Conservation (phyloP, 1,140 invertebrate genomes). For the Apis dorsata region DNA sequence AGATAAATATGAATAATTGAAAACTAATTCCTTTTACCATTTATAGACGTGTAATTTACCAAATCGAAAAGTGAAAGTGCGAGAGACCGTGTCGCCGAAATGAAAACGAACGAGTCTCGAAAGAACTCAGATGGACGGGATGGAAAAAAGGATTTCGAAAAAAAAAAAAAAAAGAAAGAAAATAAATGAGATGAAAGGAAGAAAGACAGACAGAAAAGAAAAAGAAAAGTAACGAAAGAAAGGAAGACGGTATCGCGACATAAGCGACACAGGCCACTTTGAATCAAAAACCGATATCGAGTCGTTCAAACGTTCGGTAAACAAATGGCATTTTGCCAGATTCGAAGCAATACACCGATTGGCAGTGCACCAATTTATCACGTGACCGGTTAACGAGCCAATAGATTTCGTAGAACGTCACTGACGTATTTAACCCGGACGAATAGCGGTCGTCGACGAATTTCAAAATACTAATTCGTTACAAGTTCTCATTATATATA, state of each 20-base stretch:
- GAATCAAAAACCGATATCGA: constrained; percentile 37
- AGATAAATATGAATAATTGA: too few relatives aligned
- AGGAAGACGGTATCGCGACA: neutral
- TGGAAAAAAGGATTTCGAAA: neutral
- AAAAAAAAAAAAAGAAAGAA: neutral
- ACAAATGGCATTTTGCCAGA: constrained; percentile 45
- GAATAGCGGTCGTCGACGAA: constrained; percentile 35
- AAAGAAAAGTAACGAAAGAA: neutral
- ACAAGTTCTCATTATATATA: too few relatives aligned
- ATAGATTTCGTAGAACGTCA: constrained; percentile 46
- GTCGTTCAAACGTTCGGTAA: constrained; percentile 39
- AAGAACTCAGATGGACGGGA: neutral
- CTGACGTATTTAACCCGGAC: constrained; percentile 43
- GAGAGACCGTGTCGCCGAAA: neutral
- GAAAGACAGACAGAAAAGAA: neutral
- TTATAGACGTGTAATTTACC: neutral
- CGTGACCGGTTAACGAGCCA: constrained; percentile 37
- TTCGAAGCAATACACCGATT: constrained; percentile 20
- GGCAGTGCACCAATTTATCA: constrained; percentile 46
- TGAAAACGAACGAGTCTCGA: neutral
- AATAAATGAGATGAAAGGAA: neutral
- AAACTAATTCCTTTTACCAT: neutral
- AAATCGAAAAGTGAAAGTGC: constrained; percentile 16
- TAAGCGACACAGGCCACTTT: neutral
- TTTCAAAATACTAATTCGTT: neutral